Base-by-base conservation (phyloP, 2,113 vertebrate genomes). In the Thamnaconus septentrionalis region DNA sequence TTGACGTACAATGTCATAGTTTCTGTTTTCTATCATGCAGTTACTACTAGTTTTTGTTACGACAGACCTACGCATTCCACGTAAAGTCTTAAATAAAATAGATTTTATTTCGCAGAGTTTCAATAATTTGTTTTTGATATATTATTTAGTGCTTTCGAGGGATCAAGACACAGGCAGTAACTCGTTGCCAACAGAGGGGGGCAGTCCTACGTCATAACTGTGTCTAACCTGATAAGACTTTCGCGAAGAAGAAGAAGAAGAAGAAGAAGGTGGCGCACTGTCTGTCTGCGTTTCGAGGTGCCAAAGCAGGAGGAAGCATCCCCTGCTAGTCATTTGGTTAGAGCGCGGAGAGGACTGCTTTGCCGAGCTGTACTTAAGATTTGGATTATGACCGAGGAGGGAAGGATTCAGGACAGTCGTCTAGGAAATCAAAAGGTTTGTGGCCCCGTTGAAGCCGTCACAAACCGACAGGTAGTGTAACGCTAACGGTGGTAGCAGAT, bases 361-460 rank as follows among this genome's bases (percentile, higher is more conserved):
- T 8, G 3, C 48, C 50, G 62, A 64, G 44, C 43, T 11, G 56
- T 48, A 42, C 43, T 56, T 55, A 65, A 65, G 3, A 6, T 69
- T 12, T 66, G 58, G 79, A 87, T 80, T 88, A 88, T 89, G 78
- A 85, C 72, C 62, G 64, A 59, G 8, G 53, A 66, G 40, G 44
- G 31, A 73, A 64, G 40, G 6, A 62, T 39, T 57, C 55, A 46
- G 40, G 47, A 64, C 43, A 63, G 57, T 65, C 43, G 46, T 60
- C 61, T 42, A 69, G 61, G 49, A 69, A 67, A 81, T 58, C 59
- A 3, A 53, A 75, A 59, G 53, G 49, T 63, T 46, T n/a, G 79
- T 71, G 73, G 82, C 77, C 78, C 8, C 8, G 57, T 60, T 65
- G 69, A 67, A 84, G 76, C 63, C 64, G 59, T 52, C 57, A 60